A percentile compares a stretch with the other conserved stretches of the same genome.
phyloP scores from a whole-genome alignment of 1,140 invertebrate species.

The Dendroctonus ponderosae region DNA sequence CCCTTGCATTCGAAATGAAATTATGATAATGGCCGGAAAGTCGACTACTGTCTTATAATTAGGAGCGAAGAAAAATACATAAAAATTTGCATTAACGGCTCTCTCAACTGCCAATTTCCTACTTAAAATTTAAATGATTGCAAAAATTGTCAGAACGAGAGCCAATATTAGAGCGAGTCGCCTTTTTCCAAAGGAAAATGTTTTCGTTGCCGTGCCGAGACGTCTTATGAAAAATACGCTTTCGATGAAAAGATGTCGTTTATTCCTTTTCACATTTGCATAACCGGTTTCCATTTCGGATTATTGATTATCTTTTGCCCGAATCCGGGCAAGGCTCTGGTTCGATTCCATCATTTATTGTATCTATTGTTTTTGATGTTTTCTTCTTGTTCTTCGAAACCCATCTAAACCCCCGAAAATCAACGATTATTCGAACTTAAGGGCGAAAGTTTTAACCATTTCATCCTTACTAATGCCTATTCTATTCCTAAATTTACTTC shows the following conservation, averaged over 20 bases:
- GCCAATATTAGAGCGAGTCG: constrained; percentile 24
- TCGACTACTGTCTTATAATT: constrained; percentile 30
- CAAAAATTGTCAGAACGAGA: constrained; percentile 24
- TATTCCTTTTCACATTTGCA: constrained; percentile 36
- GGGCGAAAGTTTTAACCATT: too few relatives aligned
- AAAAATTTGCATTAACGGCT: constrained; percentile 32
- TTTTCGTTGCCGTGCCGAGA: constrained; percentile 14
- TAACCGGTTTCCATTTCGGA: constrained; percentile 36
- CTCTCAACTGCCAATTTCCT: constrained; percentile 29
- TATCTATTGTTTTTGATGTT: too few relatives aligned
- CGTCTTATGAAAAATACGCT: constrained; percentile 37
- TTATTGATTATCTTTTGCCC: constrained; percentile 19
- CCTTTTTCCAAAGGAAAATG: constrained; percentile 24
- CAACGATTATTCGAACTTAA: too few relatives aligned
- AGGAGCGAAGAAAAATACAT: constrained; percentile 26
- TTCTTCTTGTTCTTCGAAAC: too few relatives aligned
- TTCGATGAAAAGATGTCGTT: constrained; percentile 34
- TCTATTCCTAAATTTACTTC: too few relatives aligned
- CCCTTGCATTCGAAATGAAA: constrained; percentile 19
- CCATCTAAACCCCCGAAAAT: too few relatives aligned
- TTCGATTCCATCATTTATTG: too few relatives aligned
- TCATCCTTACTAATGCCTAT: too few relatives aligned
- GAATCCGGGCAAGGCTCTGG: background rate
- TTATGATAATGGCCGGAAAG: constrained; percentile 27
- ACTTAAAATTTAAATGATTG: constrained; percentile 32